Evolutionary conservation across 2,113 vertebrate genomes (phyloP), one percentile per base, ranked within the genome.

Genomic region (Chloropsis cyanopogon): DNA sequence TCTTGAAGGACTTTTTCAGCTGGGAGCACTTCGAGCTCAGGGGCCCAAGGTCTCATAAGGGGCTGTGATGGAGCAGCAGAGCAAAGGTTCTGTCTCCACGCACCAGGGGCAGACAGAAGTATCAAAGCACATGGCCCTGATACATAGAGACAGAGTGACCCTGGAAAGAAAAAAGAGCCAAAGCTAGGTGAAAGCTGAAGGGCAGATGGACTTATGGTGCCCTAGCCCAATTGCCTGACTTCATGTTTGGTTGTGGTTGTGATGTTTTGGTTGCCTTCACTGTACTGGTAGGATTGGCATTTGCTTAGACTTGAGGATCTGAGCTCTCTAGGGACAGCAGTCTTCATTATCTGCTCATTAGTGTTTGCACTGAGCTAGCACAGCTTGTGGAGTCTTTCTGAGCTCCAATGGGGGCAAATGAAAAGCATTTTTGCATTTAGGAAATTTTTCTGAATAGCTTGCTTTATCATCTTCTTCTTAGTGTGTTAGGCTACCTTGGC

Each of bases 241-340:
- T n/a, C 60, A 1, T 2, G 7, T 59, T 49, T 52, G 9, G 28
- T n/a, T 6, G 0, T 82, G 60, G 1, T 1, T 23, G 28, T 26
- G 41, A 47, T 77, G 20, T 9, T 53, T 59, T n/a, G 4, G 49
- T 94, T 75, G 35, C 17, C 31, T 66, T 87, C 1, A 1, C 35
- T 53, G 4, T 33, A 23, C 24, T 12, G 9, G n/a, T 21, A 52
- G 57, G 37, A 39, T 6, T 59, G 35, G 18, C 18, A 49, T 83
- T 90, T 71, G 31, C n/a, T 81, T 47, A 63, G 28, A 39, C 7
- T 37, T 20, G 21, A 76, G 53, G 26, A 82, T 39, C 61, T 85
- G 47, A 79, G 29, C 25, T 92, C 12, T 76, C 68, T 77, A 49
- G 23, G 31, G 31, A 72, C 47, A 80, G 53, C 37, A 44, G 21